Base-by-base conservation (phyloP, 2,797 vertebrate genomes). In the Sylvilagus floridanus region DNA sequence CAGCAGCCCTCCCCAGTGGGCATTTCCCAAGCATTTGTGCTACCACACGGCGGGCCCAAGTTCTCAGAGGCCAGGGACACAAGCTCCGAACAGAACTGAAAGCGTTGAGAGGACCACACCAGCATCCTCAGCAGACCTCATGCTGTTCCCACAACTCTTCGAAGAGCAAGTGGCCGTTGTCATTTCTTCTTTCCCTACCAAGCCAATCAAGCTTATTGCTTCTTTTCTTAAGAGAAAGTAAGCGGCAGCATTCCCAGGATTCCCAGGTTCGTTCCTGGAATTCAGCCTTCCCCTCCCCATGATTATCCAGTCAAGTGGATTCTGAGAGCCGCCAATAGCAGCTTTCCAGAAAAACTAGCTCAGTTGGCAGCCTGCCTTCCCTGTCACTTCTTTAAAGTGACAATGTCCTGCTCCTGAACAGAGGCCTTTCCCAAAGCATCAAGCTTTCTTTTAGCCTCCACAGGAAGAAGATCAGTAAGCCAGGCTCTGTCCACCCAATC, bases 281-380 rank as follows among this genome's bases (percentile, higher is more conserved):
- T 72, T 42, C 2, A 12, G 75, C 63, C 52, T 96, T 93, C 69
- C 32, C 26, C 77, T 88, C 88, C 37, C 85, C 9, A 50, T 63
- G 32, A 68, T 73, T 88, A 22, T 30, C 35, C 24, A 83, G 6
- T 92, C 32, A 65, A 69, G 26, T 73, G 50, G 24, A 69, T 90
- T 84, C 63, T 72, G 32, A 66, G 35, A 75, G 32, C 73, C 87
- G n/a, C 37, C 68, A 50, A 10, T 0, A 75, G 50, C 68, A 95
- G 76, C 32, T 90, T 96, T 89, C 73, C 69, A 77, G 68, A 57
- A 75, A 84, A 77, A 63, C 7, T 79, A n/a, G 52, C 9, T 37
- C 26, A 24, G 24, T 26, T 2, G 6, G 50, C 22, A 14, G 65
- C 66, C 81, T 75, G 7, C 30, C 28, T 87, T 84, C 13, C 66